phyloP scores from a whole-genome alignment of 2,797 vertebrate species.

The Orientallactaga sibirica region DNA sequence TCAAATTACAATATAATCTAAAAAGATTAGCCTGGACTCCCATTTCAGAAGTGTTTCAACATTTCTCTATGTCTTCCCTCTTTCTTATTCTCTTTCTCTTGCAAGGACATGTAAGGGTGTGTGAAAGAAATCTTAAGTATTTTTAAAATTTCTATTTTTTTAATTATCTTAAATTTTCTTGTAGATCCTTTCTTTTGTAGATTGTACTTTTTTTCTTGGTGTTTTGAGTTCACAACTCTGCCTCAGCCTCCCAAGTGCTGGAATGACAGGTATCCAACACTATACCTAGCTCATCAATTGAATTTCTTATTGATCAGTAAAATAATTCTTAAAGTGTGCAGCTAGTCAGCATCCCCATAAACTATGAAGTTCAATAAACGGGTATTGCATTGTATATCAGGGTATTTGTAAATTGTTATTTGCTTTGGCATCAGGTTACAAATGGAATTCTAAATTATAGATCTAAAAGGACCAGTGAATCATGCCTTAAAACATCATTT shows the following conservation, averaged over 20 bases:
- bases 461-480: not conserved
- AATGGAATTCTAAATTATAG: not conserved
- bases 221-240: no score
- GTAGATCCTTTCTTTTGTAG: no score
- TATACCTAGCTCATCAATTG: no score
- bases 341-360: not conserved
- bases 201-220: no score
- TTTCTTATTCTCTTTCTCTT: no score
- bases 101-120: not conserved
- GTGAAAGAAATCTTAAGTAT: not conserved
- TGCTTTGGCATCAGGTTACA: not conserved
- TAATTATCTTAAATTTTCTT: not conserved
- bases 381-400: not conserved
- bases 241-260: no score
- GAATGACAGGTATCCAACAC: no score
- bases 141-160: not conserved
- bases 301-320: not conserved
- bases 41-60: no score
- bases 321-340: not conserved
- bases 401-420: not conserved
- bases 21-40: not conserved
- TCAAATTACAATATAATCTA: not conserved
- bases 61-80: no score
- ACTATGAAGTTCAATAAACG: constrained; percentile 8
- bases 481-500: not conserved